Evolutionary conservation across 2,797 vertebrate genomes (phyloP).

Genomic region (Myiotriccus ornatus): DNA sequence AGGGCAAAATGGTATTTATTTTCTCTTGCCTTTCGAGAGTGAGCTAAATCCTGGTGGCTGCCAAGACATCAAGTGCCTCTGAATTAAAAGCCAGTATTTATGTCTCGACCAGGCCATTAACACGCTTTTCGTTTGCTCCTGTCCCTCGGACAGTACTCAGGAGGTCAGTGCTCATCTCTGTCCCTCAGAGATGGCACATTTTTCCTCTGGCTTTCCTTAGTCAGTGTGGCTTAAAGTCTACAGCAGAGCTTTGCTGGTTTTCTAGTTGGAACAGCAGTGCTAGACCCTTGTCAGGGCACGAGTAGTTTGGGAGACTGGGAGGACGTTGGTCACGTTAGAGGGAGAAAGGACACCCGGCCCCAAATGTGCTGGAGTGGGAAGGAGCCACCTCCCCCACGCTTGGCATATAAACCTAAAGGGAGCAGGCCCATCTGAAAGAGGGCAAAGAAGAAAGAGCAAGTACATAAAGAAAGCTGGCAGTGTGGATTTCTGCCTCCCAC

Average conservation of each 20-base stretch:
- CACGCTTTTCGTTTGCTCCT: not conserved
- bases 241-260: not conserved
- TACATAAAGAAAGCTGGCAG: rapidly evolving
- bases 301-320: not conserved
- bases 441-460: not conserved
- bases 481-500: not conserved
- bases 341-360: not conserved
- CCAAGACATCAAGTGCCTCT: not conserved
- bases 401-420: not conserved
- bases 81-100: not conserved
- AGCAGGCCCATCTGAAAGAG: not conserved
- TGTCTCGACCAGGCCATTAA: not conserved
- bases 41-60: not conserved
- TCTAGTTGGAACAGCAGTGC: not conserved
- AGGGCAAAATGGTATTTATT: not conserved
- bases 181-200: not conserved
- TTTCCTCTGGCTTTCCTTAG: not conserved
- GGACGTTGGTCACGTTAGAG: not conserved
- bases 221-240: not conserved
- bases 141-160: not conserved
- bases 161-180: not conserved
- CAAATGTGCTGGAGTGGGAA: not conserved
- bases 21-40: not conserved
- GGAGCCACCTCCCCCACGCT: not conserved
- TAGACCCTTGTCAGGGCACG: not conserved